Base-by-base conservation (phyloP, 2,797 vertebrate genomes). In the Molossus molossus region DNA sequence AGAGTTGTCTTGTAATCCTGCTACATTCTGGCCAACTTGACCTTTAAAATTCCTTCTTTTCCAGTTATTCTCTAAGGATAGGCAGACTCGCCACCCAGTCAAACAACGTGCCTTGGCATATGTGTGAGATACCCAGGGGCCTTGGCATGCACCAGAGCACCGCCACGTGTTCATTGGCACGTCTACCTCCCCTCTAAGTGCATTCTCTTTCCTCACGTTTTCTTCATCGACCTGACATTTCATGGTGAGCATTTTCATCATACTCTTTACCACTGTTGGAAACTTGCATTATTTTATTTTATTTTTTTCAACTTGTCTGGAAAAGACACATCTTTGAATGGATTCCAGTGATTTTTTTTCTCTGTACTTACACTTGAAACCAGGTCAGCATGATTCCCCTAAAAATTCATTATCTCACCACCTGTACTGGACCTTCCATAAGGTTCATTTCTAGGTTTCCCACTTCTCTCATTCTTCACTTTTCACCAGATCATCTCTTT, bases 1-100 rank as follows among this genome's bases (percentile, higher is more conserved):
- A 88, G 27, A 82, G 21, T 73, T 67, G 73, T 79, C 6, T 37
- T 10, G 21, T 76, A 91, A 82, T 72, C 29, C 40, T 84, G 58
- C 62, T 91, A 82, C 21, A 76, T 94, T 81, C 27, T 55, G 33
- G 53, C 20, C 40, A 79, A 88, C 75, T 0, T 92, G 88, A 95
- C 55, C 69, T 92, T 96, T 88, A 64, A 72, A 70, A 69, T 86
- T 79, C 21, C 90, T 33, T 87, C 57, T 18, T 91, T 80, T 58
- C 65, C 33, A 76, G 17, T 80, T 72, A 64, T 69, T 81, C 37
- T 72, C 18, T 77, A 48, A 55, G 37, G 27, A 64, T 21, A 83
- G 40, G 18, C 62, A 93, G 18, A 91, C 20, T 5, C 55, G 37
- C 40, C 29, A 23, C 15, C 21, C 58, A 55, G 17, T 57, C 17